Percentiles rank a stretch among this genome's conserved stretches.
phyloP scores from a whole-genome alignment of 2,888 invertebrate genomes.

The Heterodera filipjevi region DNA sequence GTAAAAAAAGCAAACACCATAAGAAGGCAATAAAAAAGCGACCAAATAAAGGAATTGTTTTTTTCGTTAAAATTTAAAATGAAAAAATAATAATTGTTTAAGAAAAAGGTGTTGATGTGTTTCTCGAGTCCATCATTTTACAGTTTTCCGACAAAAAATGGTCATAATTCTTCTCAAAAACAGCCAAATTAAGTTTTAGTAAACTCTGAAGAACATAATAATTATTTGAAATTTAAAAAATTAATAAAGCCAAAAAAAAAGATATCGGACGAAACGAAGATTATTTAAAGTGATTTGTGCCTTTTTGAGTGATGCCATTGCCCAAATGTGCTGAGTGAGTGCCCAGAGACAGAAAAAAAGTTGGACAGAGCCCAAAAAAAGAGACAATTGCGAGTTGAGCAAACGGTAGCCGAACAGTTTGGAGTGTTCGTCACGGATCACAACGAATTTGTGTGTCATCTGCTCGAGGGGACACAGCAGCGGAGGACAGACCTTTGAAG shows the following conservation, averaged over 20 bases:
- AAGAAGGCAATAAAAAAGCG: no score
- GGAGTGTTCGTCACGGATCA: slow-evolving; percentile 50
- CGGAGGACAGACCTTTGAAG: neutral
- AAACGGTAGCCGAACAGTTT: slow-evolving; percentile 55
- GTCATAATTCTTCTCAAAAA: no score
- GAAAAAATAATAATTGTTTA: no score
- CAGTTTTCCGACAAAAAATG: no score
- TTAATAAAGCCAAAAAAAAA: neutral
- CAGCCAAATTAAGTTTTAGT: no score
- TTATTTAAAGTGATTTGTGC: slow-evolving; percentile 34
- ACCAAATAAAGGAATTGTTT: no score
- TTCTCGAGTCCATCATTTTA: no score
- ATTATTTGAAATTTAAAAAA: neutral
- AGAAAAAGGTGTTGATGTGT: no score
- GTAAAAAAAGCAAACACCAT: neutral
- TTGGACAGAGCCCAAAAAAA: slow-evolving; percentile 27
- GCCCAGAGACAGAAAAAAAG: slow-evolving; percentile 55
- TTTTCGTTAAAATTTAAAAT: no score
- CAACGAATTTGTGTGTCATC: slow-evolving; percentile 17
- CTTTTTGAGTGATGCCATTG: slow-evolving; percentile 48
- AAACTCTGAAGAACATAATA: no score
- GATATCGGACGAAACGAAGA: neutral
- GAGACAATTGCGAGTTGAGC: slow-evolving; percentile 47
- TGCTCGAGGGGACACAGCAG: neutral
- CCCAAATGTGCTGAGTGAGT: slow-evolving; percentile 55